Conservation (phyloP, 2,888 invertebrate species). For the Diplolepis rosae region DNA sequence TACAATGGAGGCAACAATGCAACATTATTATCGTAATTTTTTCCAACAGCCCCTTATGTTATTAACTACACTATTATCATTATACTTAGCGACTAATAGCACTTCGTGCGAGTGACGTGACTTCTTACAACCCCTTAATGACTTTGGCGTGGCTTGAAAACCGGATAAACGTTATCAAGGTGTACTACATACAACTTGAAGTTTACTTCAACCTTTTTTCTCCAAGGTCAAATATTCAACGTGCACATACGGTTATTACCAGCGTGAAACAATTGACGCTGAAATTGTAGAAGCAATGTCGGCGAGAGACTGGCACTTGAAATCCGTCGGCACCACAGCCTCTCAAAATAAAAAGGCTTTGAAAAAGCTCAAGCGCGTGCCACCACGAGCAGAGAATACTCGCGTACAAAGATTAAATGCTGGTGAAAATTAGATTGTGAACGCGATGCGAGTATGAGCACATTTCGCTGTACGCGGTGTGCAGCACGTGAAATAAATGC, state of each 20-base stretch:
- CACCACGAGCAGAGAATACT: conserved; percentile 43
- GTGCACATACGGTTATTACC: conserved; percentile 17
- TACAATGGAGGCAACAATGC: conserved; percentile 44
- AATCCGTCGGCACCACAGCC: conserved; percentile 45
- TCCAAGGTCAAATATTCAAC: neutral
- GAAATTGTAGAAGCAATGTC: conserved; percentile 57
- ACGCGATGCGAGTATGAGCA: conserved; percentile 53
- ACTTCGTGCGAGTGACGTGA: conserved; percentile 39
- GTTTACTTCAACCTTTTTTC: neutral
- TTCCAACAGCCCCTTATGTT: conserved; percentile 30
- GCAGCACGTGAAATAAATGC: conserved; percentile 9
- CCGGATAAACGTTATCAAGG: conserved; percentile 43
- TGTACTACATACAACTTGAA: conserved; percentile 28
- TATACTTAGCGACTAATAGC: conserved; percentile 46
- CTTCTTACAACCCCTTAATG: conserved; percentile 45
- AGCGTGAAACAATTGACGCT: conserved; percentile 40
- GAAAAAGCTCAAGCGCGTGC: conserved; percentile 61
- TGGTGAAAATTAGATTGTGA: conserved; percentile 68
- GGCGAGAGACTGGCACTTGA: conserved; percentile 53
- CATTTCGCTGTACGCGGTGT: conserved; percentile 2
- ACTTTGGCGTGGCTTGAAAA: conserved; percentile 38
- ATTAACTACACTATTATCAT: conserved; percentile 47
- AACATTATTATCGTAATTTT: conserved; percentile 43
- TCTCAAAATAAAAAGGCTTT: conserved; percentile 51
- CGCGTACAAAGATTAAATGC: conserved; percentile 66